phyloP scores from a whole-genome alignment of 2,113 vertebrate genomes.

The Pristiophorus japonicus region DNA sequence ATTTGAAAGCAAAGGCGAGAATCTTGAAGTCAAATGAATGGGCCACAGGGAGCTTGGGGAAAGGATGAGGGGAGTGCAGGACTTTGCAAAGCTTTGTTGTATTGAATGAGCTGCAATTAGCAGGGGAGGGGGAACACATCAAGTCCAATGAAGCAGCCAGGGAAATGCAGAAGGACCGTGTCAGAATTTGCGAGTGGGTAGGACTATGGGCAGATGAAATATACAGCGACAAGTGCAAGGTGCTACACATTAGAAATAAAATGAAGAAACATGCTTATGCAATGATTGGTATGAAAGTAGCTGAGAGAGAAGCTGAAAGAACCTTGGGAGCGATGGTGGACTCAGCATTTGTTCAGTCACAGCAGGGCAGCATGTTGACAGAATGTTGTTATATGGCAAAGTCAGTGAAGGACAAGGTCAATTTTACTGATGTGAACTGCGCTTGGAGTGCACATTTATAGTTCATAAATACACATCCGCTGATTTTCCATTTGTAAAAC shows the following conservation, averaged over 20 bases:
- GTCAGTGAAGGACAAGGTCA: neutral
- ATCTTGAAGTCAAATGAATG: neutral
- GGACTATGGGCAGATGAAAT: neutral
- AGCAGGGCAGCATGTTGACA: neutral
- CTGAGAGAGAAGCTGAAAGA: neutral
- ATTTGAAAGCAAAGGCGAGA: neutral
- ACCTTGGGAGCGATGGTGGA: neutral
- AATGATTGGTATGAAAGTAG: neutral
- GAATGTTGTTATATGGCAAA: neutral
- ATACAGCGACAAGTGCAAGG: neutral
- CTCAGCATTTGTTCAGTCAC: neutral
- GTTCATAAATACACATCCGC: neutral
- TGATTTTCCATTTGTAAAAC: neutral
- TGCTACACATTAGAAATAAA: neutral
- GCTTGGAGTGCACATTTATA: neutral
- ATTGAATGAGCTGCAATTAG: neutral
- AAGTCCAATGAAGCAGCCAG: neutral
- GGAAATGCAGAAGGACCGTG: neutral
- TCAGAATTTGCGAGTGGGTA: neutral
- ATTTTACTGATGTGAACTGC: neutral
- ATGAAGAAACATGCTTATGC: neutral
- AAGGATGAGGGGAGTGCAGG: neutral
- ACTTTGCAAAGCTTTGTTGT: neutral
- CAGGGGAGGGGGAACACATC: neutral
- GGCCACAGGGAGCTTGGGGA: neutral